Base-by-base conservation (phyloP, 1,140 invertebrate genomes). In the Drosophila equinoxialis region DNA sequence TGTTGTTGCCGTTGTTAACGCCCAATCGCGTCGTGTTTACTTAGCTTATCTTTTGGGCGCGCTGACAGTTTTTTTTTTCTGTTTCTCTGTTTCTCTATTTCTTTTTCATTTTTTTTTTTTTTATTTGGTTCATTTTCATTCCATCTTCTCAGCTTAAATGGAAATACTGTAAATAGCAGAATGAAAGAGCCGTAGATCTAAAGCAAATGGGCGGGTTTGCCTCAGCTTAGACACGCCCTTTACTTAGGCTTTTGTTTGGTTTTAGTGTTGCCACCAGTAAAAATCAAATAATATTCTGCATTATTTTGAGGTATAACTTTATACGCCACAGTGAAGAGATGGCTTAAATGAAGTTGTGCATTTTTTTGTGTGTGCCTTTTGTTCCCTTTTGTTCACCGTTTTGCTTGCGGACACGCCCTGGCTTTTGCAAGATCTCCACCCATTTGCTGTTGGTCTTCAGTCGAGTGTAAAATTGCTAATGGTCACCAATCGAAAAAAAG, bases 381-480 rank as follows among this genome's bases (percentile, higher is more conserved):
- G 2, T 39, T 42, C 3, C 20, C 11, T 20, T 2, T 23, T 13
- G 54, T 58, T 69, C 65, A 57, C 59, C 8, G 11, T 48, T 76
- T 76, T 33, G 42, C 26, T 64, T 66, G 59, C 58, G 48, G 30
- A 23, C 57, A 59, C 57, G 57, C 57, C 57, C 33, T 6, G 57
- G 33, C 42, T 60, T 77, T 48, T 64, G n/a, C 17, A 30, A 59
- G 35, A 63, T 59, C 60, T 68, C 68, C 75, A 63, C 65, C 65
- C 42, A 55, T 72, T 83, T 75, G 79, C 65, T 81, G 84, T 71
- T 72, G 63, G 39, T 68, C 65, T 67, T 70, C 62, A 84, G 68
- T 84, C 65, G 79, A 84, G 77, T 89, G 84, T 72, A 81, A 89
- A 87, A 87, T 87, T 87, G 84, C 80, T 84, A 81, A 84, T 89